Evolutionary conservation across 1,140 invertebrate genomes (phyloP).

Genomic region (Zaprionus ghesquierei): DNA sequence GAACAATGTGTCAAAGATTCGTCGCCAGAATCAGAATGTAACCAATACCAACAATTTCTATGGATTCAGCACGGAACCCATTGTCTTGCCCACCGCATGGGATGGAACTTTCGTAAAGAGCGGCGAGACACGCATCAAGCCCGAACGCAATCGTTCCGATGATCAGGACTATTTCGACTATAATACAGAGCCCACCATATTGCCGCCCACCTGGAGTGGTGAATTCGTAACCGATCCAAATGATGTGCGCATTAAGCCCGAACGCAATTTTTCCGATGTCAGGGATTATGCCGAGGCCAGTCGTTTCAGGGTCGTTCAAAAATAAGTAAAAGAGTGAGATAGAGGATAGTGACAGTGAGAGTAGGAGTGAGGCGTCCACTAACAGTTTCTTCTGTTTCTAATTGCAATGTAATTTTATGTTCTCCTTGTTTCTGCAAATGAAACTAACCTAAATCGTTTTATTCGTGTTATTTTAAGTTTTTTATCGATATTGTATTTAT

Average conservation of each 20-base stretch:
- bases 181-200: conserved; percentile 59
- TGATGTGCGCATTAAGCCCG: conserved; percentile 79
- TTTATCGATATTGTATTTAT: conserved; percentile 64
- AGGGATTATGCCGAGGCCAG: conserved; percentile 75
- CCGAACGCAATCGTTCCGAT: conserved; percentile 75
- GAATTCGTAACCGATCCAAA: conserved; percentile 76
- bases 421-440: conserved; percentile 51
- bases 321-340: conserved; percentile 25
- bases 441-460: conserved; percentile 61
- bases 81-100: conserved; percentile 73
- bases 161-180: conserved; percentile 73
- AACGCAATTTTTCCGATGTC: conserved; percentile 75
- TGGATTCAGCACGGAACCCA: conserved; percentile 70
- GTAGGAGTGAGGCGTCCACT: conserved; percentile 7
- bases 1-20: conserved; percentile 77
- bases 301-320: conserved; percentile 67
- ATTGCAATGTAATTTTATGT: conserved; percentile 45
- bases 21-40: conserved; percentile 74
- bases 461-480: conserved; percentile 40
- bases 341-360: not conserved
- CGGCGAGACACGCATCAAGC: conserved; percentile 62
- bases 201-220: conserved; percentile 75
- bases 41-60: conserved; percentile 81
- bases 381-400: conserved; percentile 43
- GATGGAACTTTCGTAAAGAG: conserved; percentile 76